Conservation (phyloP, 2,888 invertebrate species). For the Orthonevra nobilis region DNA sequence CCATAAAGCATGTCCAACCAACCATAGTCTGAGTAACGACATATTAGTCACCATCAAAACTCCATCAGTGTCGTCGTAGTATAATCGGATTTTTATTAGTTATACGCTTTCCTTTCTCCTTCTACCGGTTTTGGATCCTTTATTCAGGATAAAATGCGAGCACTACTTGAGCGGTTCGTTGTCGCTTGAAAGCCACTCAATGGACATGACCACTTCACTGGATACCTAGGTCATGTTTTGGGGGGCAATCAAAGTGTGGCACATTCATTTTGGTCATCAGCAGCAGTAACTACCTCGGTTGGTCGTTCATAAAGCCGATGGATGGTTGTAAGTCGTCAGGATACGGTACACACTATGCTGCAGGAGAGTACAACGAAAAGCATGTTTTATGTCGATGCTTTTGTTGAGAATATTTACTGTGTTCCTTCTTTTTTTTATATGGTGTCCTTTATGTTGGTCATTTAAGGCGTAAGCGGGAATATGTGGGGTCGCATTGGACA, state of each 20-base stretch:
- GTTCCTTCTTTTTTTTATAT: slow-evolving; percentile 13
- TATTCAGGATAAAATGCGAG: slow-evolving; percentile 14
- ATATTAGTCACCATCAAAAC: slow-evolving; percentile 65
- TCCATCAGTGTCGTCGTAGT: slow-evolving; percentile 48
- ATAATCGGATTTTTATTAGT: slow-evolving; percentile 64
- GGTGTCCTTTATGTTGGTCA: slow-evolving; percentile 27
- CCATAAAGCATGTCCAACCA: slow-evolving; percentile 52
- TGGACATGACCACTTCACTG: slow-evolving; percentile 47
- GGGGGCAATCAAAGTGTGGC: slow-evolving; percentile 20
- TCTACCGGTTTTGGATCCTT: not conserved
- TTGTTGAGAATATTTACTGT: too few relatives aligned
- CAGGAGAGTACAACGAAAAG: slow-evolving; percentile 10
- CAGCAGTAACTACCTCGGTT: not conserved
- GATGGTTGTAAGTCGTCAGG: slow-evolving; percentile 1
- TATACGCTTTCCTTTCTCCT: slow-evolving; percentile 21
- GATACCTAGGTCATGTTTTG: slow-evolving; percentile 38
- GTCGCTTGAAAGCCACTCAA: slow-evolving; percentile 29
- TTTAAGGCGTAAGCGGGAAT: slow-evolving; percentile 27
- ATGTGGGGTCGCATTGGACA: slow-evolving; percentile 12
- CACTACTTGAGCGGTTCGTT: slow-evolving; percentile 15
- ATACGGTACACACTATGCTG: too few relatives aligned
- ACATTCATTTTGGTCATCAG: slow-evolving; percentile 37
- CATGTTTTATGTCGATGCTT: slow-evolving; percentile 23
- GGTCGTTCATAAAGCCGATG: too few relatives aligned
- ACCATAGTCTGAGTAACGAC: slow-evolving; percentile 48